Evolutionary conservation across 1,140 invertebrate species (phyloP).

Genomic region (Monomorium pharaonis): DNA sequence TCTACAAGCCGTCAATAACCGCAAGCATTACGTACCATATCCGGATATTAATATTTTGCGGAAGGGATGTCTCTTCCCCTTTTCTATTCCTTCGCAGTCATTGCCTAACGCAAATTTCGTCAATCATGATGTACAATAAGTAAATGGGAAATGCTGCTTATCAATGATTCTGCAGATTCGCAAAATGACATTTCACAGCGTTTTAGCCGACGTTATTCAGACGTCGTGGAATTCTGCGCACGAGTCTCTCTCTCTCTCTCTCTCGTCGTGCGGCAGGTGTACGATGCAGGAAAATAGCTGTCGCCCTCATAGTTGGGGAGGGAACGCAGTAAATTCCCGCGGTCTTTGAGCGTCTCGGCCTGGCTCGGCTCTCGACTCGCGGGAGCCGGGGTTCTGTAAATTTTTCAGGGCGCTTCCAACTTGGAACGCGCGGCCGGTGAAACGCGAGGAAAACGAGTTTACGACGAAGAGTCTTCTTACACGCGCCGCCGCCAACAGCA

Average conservation of each 20-base stretch:
- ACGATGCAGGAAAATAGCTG: constrained; percentile 58
- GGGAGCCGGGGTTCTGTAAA: constrained; percentile 26
- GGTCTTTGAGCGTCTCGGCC: constrained; percentile 55
- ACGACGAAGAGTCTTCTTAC: neutral
- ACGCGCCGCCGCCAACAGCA: neutral
- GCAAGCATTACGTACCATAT: neutral
- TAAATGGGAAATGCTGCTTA: neutral
- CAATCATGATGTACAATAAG: neutral
- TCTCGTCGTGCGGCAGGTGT: constrained; percentile 29
- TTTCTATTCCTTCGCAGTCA: neutral
- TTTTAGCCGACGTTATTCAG: neutral
- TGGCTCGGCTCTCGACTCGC: neutral
- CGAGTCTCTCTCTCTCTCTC: neutral
- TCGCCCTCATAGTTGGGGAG: constrained; percentile 34
- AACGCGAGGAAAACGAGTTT: constrained; percentile 42
- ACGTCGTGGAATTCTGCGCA: constrained; percentile 3
- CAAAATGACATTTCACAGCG: neutral
- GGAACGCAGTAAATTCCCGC: constrained; percentile 56
- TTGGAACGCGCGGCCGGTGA: neutral
- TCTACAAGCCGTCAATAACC: neutral
- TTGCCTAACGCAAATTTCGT: neutral
- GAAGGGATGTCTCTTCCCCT: neutral
- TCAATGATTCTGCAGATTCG: neutral
- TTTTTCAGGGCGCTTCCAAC: constrained; percentile 49
- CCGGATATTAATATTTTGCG: neutral